Evolutionary conservation across 2,113 vertebrate genomes (phyloP).

Genomic region (Phaethon lepturus): DNA sequence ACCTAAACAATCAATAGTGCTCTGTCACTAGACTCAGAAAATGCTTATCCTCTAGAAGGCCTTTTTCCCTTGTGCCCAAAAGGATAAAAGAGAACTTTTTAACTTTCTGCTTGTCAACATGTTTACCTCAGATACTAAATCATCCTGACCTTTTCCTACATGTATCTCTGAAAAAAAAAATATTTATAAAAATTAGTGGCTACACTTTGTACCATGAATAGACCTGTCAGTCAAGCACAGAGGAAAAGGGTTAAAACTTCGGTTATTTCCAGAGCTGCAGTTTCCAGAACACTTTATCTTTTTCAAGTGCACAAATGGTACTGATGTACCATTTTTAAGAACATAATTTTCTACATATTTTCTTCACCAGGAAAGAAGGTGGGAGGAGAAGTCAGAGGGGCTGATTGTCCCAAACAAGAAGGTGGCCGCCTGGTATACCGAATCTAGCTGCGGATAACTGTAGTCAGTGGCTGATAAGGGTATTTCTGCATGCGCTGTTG

Average conservation of each 20-base stretch:
- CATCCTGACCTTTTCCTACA: background rate
- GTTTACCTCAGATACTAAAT: background rate
- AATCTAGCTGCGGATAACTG: background rate
- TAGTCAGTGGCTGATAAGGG: background rate
- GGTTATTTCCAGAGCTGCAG: background rate
- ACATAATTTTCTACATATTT: background rate
- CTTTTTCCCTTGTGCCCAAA: background rate
- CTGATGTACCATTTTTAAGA: background rate
- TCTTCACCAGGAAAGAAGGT: background rate
- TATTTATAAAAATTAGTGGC: background rate
- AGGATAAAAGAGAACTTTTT: background rate
- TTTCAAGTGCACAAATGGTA: background rate
- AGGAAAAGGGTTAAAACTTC: background rate
- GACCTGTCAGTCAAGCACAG: background rate
- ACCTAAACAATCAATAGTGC: background rate
- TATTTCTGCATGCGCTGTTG: background rate
- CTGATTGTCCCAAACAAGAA: background rate
- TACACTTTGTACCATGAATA: background rate
- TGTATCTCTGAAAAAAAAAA: background rate
- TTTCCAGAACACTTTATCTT: background rate
- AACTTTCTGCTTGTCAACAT: background rate
- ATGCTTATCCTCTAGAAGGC: background rate
- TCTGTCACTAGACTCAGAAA: background rate
- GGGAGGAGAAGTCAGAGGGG: rapidly evolving
- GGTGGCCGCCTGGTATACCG: background rate